These are phyloP conservation scores for Corynorhinus townsendii DNA, from an alignment of 2,113 vertebrate genomes.

Conservation along the genomic window DNA sequence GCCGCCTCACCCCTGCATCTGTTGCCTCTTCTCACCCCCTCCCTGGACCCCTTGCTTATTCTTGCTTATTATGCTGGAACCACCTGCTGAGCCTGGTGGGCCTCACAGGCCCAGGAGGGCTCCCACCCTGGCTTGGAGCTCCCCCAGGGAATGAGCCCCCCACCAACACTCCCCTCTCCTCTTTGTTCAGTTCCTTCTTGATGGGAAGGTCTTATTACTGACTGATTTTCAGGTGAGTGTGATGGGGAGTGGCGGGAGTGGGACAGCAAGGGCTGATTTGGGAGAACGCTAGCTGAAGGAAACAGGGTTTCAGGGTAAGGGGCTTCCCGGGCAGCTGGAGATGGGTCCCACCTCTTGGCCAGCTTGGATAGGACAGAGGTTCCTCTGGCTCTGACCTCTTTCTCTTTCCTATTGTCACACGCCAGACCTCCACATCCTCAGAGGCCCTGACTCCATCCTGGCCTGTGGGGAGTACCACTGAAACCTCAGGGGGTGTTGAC, in stretches of 20 bases:
- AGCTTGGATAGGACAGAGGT: not conserved
- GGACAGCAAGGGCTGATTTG: not conserved
- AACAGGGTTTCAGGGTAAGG: not conserved
- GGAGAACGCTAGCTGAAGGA: not conserved
- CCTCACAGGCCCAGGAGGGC: not conserved
- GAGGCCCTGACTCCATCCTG: not conserved
- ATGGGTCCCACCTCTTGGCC: not conserved
- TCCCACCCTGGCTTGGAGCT: not conserved
- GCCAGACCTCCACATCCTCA: not conserved
- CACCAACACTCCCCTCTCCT: not conserved
- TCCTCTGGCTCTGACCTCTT: not conserved
- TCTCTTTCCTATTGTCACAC: not conserved
- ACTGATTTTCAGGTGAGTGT: constrained; percentile 88
- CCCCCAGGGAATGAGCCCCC: not conserved
- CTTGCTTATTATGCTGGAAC: not conserved
- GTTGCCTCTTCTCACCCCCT: not conserved
- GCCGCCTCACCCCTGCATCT: not conserved
- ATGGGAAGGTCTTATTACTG: constrained; percentile 84
- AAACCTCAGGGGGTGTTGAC: constrained; percentile 89
- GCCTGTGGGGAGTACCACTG: constrained; percentile 67
- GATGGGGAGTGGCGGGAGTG: fast-evolving
- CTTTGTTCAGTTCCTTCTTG: constrained; percentile 87
- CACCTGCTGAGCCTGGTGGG: not conserved
- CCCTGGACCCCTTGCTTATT: not conserved
- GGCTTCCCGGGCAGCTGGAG: not conserved